Base-by-base conservation (phyloP, 35 echinoderm and acorn worm species). In the Ophioderma brevispina region DNA sequence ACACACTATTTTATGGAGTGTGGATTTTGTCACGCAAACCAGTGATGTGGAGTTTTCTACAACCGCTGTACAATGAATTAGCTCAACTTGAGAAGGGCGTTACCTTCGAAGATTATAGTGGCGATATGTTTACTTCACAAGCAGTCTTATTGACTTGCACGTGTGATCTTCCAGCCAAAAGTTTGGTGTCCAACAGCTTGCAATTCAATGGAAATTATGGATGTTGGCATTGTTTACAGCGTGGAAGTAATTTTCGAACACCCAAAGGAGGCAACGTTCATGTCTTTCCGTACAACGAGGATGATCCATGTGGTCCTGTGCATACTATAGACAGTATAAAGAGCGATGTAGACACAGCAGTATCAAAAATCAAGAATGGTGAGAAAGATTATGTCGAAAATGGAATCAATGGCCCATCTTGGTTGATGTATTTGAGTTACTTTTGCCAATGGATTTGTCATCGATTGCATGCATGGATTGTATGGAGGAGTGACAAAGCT, bases 391-490 rank as follows among this genome's bases (percentile, higher is more conserved):
- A 63, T 33, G 8, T 64, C 1, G 32, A 19, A 59, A 31, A 90
- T 90, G 88, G 88, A 13, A 34, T 36, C 10, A 83, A 90, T 31
- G 88, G 88, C 36, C 42, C 88, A 64, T 82, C 34, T 75, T 90
- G 88, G 88, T 76, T 90, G 25, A 75, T 90, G 79, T 90, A 37
- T 42, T 37, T 90, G 30, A 21, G 39, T n/a, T 25, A 83, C 30
- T 90, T 90, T 82, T 83, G 55, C 38, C 3, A 55, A 90, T 90
- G 88, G 88, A 0, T 83, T 90, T 82, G 80, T 90, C 0, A 83
- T 84, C 10, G 88, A 82, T 40, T 90, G 75, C 35, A 90, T 90
- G 88, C 88, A 90, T 83, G 80, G 88, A 32, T 43, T 90, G 17
- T 90, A 56, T 90, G 31, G 13, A 37, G 80, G 79, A 21, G 88